These are phyloP conservation scores for Tenthredo mesomela DNA, from an alignment of 2,888 invertebrate genomes.

Conservation along the genomic window DNA sequence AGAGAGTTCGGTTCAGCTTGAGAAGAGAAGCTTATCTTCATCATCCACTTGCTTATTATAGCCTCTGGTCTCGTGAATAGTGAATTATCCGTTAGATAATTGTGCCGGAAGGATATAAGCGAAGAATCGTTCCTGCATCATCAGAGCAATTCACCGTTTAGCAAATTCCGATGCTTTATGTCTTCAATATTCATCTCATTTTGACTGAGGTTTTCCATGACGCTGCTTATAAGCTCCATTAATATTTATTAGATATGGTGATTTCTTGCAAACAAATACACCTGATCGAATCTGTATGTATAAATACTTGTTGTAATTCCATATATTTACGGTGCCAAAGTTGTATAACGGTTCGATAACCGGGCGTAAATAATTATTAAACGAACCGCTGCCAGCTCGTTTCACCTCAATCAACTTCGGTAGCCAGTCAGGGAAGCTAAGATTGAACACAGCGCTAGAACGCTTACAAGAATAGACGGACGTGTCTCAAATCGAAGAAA, in stretches of 20 bases:
- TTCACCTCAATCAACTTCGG: slow-evolving; percentile 42
- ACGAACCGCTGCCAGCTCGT: slow-evolving; percentile 32
- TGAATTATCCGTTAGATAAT: neutral
- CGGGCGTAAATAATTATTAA: slow-evolving; percentile 22
- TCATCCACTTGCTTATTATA: neutral
- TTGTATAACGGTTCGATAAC: slow-evolving; percentile 20
- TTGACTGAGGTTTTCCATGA: neutral
- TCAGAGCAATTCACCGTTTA: neutral
- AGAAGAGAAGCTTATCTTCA: neutral
- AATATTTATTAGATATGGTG: slow-evolving; percentile 33
- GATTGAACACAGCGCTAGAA: slow-evolving; percentile 33
- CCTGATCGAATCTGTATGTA: slow-evolving; percentile 1
- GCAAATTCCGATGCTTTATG: slow-evolving; percentile 19
- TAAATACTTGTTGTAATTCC: slow-evolving; percentile 6
- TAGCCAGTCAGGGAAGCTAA: slow-evolving; percentile 43
- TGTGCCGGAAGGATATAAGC: neutral
- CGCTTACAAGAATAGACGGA: slow-evolving; percentile 9
- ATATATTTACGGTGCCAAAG: neutral
- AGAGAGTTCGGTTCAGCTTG: neutral
- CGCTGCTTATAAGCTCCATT: slow-evolving; percentile 2
- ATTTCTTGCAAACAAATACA: slow-evolving; percentile 37
- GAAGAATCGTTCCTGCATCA: neutral
- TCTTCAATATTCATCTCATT: slow-evolving; percentile 1
- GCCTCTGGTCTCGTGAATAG: neutral
- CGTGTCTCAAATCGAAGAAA: slow-evolving; percentile 19